A percentile compares a stretch with the other conserved stretches of the same genome.
Evolutionary conservation across 2,113 vertebrate species (phyloP).

Genomic region (Limnothrissa miodon): DNA sequence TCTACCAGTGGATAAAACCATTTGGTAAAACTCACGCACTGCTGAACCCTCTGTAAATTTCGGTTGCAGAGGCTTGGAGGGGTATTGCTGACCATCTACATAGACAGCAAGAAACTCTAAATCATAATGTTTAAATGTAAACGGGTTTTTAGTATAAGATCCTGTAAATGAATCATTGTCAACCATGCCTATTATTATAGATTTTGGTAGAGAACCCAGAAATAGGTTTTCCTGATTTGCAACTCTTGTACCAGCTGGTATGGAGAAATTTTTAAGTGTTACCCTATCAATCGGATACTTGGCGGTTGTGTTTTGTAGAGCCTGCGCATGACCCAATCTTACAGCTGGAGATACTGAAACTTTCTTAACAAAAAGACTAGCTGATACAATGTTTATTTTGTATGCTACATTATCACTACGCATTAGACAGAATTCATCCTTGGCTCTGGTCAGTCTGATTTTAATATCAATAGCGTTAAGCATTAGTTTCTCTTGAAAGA

Average conservation of each 20-base stretch:
- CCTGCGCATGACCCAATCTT: neutral
- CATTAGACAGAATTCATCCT: neutral
- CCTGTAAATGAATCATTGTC: constrained; percentile 15
- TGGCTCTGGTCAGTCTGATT: neutral
- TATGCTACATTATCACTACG: neutral
- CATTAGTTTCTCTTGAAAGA: constrained; percentile 14
- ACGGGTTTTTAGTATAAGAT: neutral
- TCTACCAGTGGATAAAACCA: neutral
- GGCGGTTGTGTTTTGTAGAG: neutral
- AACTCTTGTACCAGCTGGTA: neutral
- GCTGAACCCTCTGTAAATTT: neutral
- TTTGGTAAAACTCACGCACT: neutral
- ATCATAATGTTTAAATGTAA: constrained; percentile 22
- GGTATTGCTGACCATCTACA: neutral
- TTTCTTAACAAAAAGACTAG: neutral
- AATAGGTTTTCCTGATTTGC: constrained; percentile 20
- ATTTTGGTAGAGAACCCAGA: neutral
- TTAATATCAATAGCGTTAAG: neutral
- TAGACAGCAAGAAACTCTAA: constrained; percentile 19
- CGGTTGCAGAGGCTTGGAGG: neutral
- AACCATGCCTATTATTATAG: neutral
- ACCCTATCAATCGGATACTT: neutral
- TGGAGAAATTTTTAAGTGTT: no score
- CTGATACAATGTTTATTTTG: neutral
- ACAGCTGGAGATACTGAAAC: neutral